Base-by-base conservation (phyloP, 2,113 vertebrate genomes). In the Morone chrysops region DNA sequence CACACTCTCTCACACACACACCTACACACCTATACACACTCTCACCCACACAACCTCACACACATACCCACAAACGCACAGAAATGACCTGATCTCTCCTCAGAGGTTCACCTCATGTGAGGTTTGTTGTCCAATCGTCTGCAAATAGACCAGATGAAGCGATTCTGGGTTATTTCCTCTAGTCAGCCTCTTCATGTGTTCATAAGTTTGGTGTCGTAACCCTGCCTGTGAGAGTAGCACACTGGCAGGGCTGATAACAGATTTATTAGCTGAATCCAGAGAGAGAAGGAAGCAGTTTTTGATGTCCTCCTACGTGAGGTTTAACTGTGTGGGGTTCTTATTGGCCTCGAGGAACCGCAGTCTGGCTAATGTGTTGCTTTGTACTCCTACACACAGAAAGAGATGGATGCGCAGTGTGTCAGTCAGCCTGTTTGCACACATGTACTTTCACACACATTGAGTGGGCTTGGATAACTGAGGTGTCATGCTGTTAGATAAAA, bases 341-440 rank as follows among this genome's bases (percentile, higher is more conserved):
- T 80, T 90, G 89, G 88, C 92, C 91, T 92, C 72, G 59, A 92
- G 91, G 91, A 93, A 86, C 82, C 59, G 47, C 80, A 87, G 90
- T 91, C 90, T 93, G 91, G 90, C 79, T 93, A 93, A 91, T 94
- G 82, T 91, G 90, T 80, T 89, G 75, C 92, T 94, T 93, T 93
- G 80, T 90, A 92, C 92, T 91, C 92, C 91, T 75, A 93, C 90
- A 90, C 90, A 80, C 47, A 69, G 75, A 80, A 74, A 74, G 69
- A 83, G 82, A 90, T 78, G 81, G 87, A 83, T 80, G 72, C 62
- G 70, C 72, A 1, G 75, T 70, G 73, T 75, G 77, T 83, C 51
- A 25, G 81, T 75, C 78, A 66, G 43, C 57, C 54, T 11, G 8
- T 61, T 65, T 38, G 51, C 80, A 79, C 61, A 53, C 69, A 84